A percentile compares a stretch with the other conserved stretches of the same genome.
Conservation (phyloP, 2,797 vertebrate genomes). For the Pangasius djambal region DNA sequence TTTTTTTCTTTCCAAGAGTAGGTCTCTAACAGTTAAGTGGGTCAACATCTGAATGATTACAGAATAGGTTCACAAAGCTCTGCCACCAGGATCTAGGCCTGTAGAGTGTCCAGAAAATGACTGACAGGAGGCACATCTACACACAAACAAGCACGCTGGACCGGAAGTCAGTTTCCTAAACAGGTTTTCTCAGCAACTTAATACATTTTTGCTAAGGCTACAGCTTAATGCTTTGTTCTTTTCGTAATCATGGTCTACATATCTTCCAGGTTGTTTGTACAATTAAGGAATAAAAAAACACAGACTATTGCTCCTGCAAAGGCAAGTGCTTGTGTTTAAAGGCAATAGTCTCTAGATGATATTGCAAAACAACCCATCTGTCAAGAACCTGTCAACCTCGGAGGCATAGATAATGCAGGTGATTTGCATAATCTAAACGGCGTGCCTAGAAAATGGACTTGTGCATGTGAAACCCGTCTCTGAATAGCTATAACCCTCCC, state of each 20-base stretch:
- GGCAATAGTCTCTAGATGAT: not conserved
- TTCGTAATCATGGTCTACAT: not conserved
- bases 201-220: not conserved
- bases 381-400: not conserved
- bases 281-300: not conserved
- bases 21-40: not conserved
- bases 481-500: not conserved
- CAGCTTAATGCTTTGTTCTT: not conserved
- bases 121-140: not conserved
- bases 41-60: not conserved
- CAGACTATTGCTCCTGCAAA: not conserved
- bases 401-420: not conserved
- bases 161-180: too few relatives aligned
- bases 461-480: not conserved
- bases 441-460: not conserved
- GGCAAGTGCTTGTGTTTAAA: not conserved
- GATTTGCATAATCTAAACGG: not conserved
- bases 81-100: not conserved
- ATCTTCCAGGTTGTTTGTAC: not conserved
- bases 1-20: not conserved
- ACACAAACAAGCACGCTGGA: not conserved
- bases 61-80: too few relatives aligned
- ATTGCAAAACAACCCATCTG: not conserved
- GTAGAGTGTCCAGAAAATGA: not conserved
- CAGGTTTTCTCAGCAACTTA: not conserved